Percentiles rank a stretch among this genome's conserved stretches.
Conservation (phyloP, 2,888 invertebrate genomes). For the Hirtodrosophila alboralis region DNA sequence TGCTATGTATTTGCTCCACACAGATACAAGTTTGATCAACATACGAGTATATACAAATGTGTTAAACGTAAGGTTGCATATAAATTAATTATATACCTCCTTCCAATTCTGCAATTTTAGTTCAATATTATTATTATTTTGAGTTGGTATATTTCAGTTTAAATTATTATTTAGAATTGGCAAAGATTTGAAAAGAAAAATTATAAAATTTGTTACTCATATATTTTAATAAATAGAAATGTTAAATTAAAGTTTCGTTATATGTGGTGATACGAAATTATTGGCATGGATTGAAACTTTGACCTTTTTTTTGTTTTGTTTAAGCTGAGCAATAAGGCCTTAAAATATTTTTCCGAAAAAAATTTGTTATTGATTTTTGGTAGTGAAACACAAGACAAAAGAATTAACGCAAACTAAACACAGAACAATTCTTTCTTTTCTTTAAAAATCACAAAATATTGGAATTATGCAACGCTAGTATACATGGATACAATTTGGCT, state of each 20-base stretch:
- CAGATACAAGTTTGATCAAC: constrained; percentile 55
- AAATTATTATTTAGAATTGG: constrained; percentile 53
- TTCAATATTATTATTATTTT: constrained; percentile 39
- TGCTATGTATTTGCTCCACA: constrained; percentile 39
- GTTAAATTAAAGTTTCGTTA: constrained; percentile 26
- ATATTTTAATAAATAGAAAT: constrained; percentile 23
- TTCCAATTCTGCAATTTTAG: constrained; percentile 83
- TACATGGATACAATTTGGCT: too few species aligned
- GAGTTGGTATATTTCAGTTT: constrained; percentile 42
- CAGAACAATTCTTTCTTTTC: too few species aligned
- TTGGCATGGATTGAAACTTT: constrained; percentile 17
- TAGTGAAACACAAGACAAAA: too few species aligned
- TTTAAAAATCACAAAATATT: too few species aligned
- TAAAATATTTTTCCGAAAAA: too few species aligned
- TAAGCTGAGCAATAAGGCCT: too few species aligned
- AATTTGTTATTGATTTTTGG: too few species aligned
- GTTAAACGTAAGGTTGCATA: constrained; percentile 70
- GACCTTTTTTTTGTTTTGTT: background rate
- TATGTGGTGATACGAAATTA: constrained; percentile 9
- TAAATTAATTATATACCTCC: constrained; percentile 82
- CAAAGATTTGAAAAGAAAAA: constrained; percentile 77
- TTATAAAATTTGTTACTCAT: constrained; percentile 62
- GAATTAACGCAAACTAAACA: too few species aligned
- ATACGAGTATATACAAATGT: constrained; percentile 56
- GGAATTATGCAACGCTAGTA: too few species aligned